Percentiles rank a stretch among this genome's conserved stretches.
Conservation (phyloP, 2,113 vertebrate genomes). For the Eonycteris spelaea region DNA sequence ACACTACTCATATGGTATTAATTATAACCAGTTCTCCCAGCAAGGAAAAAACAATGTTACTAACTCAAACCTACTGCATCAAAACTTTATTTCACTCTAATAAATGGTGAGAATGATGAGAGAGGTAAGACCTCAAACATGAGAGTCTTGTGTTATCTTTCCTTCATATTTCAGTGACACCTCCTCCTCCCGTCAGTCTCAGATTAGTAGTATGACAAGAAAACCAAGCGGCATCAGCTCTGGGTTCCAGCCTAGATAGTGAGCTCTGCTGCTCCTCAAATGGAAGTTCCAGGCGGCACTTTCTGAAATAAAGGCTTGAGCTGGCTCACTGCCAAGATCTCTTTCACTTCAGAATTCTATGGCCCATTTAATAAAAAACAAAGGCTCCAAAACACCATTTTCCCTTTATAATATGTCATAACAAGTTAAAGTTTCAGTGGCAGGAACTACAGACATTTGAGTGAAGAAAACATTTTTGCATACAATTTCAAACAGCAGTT, state of each 20-base stretch:
- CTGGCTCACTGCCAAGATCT: background rate
- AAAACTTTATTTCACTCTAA: background rate
- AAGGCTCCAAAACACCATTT: background rate
- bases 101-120: background rate
- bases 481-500: background rate
- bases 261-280: background rate
- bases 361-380: conserved; percentile 14
- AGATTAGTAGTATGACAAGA: background rate
- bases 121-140: background rate
- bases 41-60: conserved; percentile 27
- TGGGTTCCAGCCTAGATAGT: background rate
- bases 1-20: conserved; percentile 8
- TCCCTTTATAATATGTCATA: background rate
- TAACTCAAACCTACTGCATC: background rate
- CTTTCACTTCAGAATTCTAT: conserved; percentile 1
- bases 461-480: background rate
- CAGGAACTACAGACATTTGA: background rate
- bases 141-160: background rate
- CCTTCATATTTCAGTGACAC: background rate
- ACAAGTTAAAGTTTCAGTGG: background rate
- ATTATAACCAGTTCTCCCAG: conserved; percentile 37
- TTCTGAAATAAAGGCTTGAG: background rate
- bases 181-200: background rate
- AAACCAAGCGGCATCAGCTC: background rate
- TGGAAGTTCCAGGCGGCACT: background rate